Base-by-base conservation (phyloP, 2,888 invertebrate genomes). In the Drosophila tanythrix region DNA sequence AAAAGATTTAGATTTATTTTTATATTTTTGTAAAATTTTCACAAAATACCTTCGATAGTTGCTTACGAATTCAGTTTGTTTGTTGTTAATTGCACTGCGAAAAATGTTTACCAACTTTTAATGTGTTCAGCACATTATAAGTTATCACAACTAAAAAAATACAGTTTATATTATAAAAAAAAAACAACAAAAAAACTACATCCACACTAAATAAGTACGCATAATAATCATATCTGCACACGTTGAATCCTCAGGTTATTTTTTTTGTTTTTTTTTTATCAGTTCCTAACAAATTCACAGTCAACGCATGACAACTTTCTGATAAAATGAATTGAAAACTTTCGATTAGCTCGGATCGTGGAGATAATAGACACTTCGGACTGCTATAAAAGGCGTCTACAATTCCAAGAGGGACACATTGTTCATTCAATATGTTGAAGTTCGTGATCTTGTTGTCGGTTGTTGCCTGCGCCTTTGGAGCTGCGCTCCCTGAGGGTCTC, bases 361-460 rank as follows among this genome's bases (percentile, higher is more conserved):
- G 2, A 50, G 65, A 82, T 74, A 55, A 18, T 21, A 8, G 15
- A 3, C 21, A 15, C 10, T 18, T 51, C 21, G n/a, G 18, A n/a
- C 13, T 25, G 15, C 46, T 80, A 80, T 81, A 82, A 64, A 82
- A 76, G 57, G 15, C 38, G 13, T 4, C 3, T 5, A 10, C 13
- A 52, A 8, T 8, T 48, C 29, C 31, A 21, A 27, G 10, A 27
- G 48, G 33, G 3, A 8, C 40, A 60, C 72, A 82, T 78, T 74
- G 48, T 69, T 63, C 29, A 33, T 43, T 64, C 70, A 78, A 63
- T 56, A 91, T 91, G 91, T 82, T 90, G 50, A 90, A 87, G 79
- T 74, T 89, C 57, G 82, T 84, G 70, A 88, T 88, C 53, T 74
- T 90, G 58, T 76, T 82, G 65, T 79, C 84, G 11, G 68, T 74